Conservation (phyloP, 2,888 invertebrate species). For the Yponomeuta evonymella region DNA sequence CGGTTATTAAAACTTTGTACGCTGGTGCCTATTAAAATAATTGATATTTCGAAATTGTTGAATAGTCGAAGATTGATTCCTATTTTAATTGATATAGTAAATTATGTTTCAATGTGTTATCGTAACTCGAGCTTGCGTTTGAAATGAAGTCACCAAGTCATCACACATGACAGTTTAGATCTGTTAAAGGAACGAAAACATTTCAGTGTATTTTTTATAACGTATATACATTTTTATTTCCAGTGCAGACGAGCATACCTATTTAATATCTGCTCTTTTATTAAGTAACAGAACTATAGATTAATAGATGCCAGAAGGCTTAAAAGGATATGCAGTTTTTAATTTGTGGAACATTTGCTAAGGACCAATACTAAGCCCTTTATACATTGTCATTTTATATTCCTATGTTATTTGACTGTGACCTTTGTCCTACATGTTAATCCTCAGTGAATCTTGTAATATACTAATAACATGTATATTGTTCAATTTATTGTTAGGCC, state of each 20-base stretch:
- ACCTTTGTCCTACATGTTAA: slow-evolving; percentile 44
- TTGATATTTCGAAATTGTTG: slow-evolving; percentile 13
- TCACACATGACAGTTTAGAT: neutral
- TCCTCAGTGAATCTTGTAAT: slow-evolving; percentile 63
- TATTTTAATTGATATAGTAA: slow-evolving; percentile 5
- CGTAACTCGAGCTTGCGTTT: neutral
- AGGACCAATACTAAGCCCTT: slow-evolving; percentile 59
- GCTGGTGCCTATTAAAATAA: slow-evolving; percentile 22
- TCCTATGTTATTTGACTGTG: slow-evolving; percentile 49
- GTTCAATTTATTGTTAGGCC: slow-evolving; percentile 66
- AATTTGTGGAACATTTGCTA: slow-evolving; percentile 36
- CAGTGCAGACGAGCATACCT: neutral
- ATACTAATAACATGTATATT: slow-evolving; percentile 67
- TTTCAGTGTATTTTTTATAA: slow-evolving; percentile 2
- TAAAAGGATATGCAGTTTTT: neutral
- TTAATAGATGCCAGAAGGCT: neutral
- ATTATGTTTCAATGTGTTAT: slow-evolving; percentile 10
- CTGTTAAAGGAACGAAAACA: neutral
- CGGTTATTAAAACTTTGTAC: slow-evolving; percentile 17
- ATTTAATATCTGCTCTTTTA: neutral
- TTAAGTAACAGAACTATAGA: neutral
- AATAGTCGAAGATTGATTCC: neutral
- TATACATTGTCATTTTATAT: slow-evolving; percentile 50
- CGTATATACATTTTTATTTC: neutral
- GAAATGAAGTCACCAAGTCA: neutral